Conservation (phyloP, 2,888 invertebrate genomes). For the Ferdinandea cuprea region DNA sequence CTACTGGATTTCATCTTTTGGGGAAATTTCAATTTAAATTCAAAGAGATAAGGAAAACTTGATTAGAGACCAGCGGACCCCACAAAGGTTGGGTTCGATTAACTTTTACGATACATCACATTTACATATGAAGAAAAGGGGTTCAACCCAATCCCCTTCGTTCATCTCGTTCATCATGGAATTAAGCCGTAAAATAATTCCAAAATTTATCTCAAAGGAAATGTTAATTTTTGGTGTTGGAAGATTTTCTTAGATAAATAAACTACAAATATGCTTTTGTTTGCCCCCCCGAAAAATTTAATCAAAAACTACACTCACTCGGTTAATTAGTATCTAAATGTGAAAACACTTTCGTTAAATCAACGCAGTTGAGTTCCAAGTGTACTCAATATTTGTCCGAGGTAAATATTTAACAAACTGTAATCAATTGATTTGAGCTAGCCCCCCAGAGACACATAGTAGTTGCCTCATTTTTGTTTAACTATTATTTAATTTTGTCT, state of each 20-base stretch:
- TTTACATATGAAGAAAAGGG: slow-evolving; percentile 44
- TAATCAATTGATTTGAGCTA: slow-evolving; percentile 62
- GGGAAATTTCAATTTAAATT: slow-evolving; percentile 23
- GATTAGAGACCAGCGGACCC: slow-evolving; percentile 29
- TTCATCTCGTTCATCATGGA: slow-evolving; percentile 5
- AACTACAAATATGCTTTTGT: neutral
- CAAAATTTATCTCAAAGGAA: slow-evolving; percentile 25
- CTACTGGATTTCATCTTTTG: neutral
- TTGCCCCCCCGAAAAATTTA: slow-evolving; percentile 3
- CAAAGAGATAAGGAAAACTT: slow-evolving; percentile 32
- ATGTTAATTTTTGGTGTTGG: slow-evolving; percentile 30
- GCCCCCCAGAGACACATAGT: neutral
- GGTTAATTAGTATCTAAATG: slow-evolving; percentile 61
- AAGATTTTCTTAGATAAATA: neutral
- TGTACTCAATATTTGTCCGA: slow-evolving; percentile 33
- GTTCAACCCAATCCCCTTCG: neutral
- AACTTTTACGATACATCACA: slow-evolving; percentile 35
- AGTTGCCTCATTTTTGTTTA: neutral
- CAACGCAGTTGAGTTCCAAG: slow-evolving; percentile 18
- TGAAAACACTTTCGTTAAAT: slow-evolving; percentile 66
- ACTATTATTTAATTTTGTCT: neutral
- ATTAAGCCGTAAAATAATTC: slow-evolving; percentile 42
- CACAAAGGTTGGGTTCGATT: slow-evolving; percentile 36
- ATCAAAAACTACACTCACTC: slow-evolving; percentile 6
- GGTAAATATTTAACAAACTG: slow-evolving; percentile 31